Conservation (phyloP, 2,888 invertebrate genomes). For the Melieria omissa region DNA sequence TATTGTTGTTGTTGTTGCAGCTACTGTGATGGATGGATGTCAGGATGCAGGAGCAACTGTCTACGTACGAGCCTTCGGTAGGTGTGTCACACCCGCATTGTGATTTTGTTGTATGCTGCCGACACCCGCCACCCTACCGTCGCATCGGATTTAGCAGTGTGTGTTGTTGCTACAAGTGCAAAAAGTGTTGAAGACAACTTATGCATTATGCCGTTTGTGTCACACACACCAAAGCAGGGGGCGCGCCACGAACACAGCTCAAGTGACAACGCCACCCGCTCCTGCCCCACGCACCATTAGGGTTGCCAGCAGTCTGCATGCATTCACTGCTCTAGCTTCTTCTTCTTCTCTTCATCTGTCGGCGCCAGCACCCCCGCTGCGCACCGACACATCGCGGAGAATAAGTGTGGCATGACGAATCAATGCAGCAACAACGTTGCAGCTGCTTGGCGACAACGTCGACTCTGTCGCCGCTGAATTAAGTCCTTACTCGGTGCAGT, state of each 20-base stretch:
- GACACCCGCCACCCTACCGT: conserved; percentile 42
- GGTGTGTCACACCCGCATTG: conserved; percentile 26
- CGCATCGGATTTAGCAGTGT: background rate
- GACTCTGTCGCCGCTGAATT: too few relatives aligned
- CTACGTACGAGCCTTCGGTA: background rate
- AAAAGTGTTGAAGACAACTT: conserved; percentile 21
- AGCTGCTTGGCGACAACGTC: too few relatives aligned
- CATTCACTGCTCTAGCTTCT: background rate
- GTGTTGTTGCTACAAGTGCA: background rate
- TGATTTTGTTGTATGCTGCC: conserved; percentile 52
- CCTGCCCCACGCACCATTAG: background rate
- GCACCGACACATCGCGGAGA: too few relatives aligned
- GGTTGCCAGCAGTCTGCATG: background rate
- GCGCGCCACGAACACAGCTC: too few relatives aligned
- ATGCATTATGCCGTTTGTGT: conserved; percentile 12
- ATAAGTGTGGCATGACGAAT: background rate
- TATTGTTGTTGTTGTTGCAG: too few relatives aligned
- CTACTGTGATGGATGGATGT: too few relatives aligned
- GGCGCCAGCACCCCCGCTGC: too few relatives aligned
- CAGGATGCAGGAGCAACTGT: conserved; percentile 6
- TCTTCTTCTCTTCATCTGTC: background rate
- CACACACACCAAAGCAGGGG: background rate
- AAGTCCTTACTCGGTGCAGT: too few relatives aligned
- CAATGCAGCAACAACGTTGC: too few relatives aligned
- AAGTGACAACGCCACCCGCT: background rate